Conservation (phyloP, 2,797 vertebrate species). For the Peromyscus nudipes region DNA sequence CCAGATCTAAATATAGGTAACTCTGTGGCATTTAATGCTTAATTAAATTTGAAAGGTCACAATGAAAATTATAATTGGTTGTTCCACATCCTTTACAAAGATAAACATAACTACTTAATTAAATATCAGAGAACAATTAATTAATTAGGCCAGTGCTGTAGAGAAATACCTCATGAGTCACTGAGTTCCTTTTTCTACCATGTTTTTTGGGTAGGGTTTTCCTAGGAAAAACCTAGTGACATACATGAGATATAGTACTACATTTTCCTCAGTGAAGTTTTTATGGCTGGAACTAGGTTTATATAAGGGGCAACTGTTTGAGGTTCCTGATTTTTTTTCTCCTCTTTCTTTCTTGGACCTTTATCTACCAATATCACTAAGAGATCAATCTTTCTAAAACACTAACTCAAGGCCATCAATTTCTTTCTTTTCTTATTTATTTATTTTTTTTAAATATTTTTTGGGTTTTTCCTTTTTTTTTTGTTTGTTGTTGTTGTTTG, state of each 20-base stretch:
- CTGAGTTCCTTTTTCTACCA: background rate
- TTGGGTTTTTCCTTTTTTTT: background rate
- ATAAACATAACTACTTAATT: conserved; percentile 70
- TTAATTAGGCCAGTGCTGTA: conserved; percentile 69
- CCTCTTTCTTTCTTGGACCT: too few relatives aligned
- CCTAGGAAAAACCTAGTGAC: background rate
- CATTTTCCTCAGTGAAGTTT: background rate
- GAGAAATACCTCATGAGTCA: conserved; percentile 41
- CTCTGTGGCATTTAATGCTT: conserved; percentile 70
- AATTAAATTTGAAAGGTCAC: conserved; percentile 75
- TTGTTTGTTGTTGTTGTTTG: background rate
- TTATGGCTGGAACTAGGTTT: background rate
- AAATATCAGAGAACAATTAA: conserved; percentile 81
- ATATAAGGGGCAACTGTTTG: background rate
- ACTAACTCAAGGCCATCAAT: background rate
- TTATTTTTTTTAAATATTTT: background rate
- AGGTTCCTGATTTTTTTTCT: background rate
- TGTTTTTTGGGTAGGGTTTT: background rate
- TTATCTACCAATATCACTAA: background rate
- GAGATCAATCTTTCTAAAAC: conserved; percentile 1
- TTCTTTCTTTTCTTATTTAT: background rate
- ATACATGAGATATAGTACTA: background rate
- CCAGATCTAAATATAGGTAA: conserved; percentile 57
- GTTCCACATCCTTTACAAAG: conserved; percentile 78
- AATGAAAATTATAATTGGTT: conserved; percentile 76